Conservation (phyloP, 2,888 invertebrate genomes). For the Drosophila niveifrons region DNA sequence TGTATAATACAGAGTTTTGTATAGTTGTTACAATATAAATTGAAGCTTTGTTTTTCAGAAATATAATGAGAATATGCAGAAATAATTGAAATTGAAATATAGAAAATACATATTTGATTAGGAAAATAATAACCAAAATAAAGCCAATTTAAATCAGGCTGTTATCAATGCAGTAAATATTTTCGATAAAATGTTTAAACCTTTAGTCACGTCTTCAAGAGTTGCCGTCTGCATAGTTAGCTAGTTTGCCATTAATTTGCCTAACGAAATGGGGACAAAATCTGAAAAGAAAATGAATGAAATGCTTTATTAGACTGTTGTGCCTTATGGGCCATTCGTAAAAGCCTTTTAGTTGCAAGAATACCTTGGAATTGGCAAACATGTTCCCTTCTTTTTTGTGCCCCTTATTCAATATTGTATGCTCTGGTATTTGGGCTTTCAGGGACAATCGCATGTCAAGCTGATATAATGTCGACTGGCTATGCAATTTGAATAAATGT, state of each 20-base stretch:
- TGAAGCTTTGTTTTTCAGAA: no score
- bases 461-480: slow-evolving; percentile 62
- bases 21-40: no score
- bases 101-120: no score
- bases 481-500: slow-evolving; percentile 76
- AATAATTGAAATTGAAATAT: no score
- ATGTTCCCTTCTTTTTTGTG: slow-evolving; percentile 1
- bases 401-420: slow-evolving; percentile 23
- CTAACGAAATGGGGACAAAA: slow-evolving; percentile 4
- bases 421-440: slow-evolving; percentile 26
- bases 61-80: no score
- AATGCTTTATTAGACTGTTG: slow-evolving; percentile 15
- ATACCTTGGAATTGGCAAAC: slow-evolving; percentile 14
- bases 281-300: neutral
- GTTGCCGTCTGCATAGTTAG: neutral
- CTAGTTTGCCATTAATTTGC: neutral
- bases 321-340: slow-evolving; percentile 5
- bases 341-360: slow-evolving; percentile 12
- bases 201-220: neutral
- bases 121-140: no score
- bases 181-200: neutral
- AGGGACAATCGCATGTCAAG: slow-evolving; percentile 64
- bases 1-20: no score
- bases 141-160: no score
- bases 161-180: no score